Base-by-base conservation (phyloP, 2,888 invertebrate genomes). In the Norana najaformis region DNA sequence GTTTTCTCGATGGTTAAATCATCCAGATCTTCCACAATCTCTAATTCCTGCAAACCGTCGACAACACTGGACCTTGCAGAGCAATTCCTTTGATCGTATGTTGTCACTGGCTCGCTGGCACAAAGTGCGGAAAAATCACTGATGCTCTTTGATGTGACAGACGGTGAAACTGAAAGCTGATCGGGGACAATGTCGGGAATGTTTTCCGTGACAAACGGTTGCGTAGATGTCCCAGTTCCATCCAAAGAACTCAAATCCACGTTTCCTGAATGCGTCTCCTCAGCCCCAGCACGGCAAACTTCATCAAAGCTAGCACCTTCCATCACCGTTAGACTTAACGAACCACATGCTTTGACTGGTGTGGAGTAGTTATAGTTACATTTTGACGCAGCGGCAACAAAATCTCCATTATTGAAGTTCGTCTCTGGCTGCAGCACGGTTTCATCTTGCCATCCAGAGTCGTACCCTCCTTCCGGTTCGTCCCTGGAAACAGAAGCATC, bases 1-100 rank as follows among this genome's bases (percentile, higher is more conserved):
- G 97, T 97, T 91, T 97, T 97, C 95, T 98, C 98, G 95, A 98
- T 97, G 94, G 97, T 97, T 95, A 93, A 95, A 91, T 94, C 94
- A 91, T 94, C 94, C 92, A 94, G 94, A 90, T 94, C 93, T 38
- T 88, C 88, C 88, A 23, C 30, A 30, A 20, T 35, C 23, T 20
- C 6, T 20, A 39, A 30, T 20, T 20, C 23, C 23, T 41, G 6
- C 18, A 39, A 37, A 13, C 11, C 88, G 34, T 38, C 88, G n/a
- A 69, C 69, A 69, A 1, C 13, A 16, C n/a, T 8, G n/a, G 69
- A n/a, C n/a, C n/a, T n/a, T n/a, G n/a, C n/a, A n/a, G n/a, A 69
- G 69, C 30, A 69, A n/a, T 30, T n/a, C 69, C 69, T 36, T 35
- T 36, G 85, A 23, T 85, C 23, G 1, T 6, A 37, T 6, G 34